These are phyloP conservation scores for Pachliopta kotzebuea DNA, from an alignment of 2,888 invertebrate genomes.

Conservation along the genomic window DNA sequence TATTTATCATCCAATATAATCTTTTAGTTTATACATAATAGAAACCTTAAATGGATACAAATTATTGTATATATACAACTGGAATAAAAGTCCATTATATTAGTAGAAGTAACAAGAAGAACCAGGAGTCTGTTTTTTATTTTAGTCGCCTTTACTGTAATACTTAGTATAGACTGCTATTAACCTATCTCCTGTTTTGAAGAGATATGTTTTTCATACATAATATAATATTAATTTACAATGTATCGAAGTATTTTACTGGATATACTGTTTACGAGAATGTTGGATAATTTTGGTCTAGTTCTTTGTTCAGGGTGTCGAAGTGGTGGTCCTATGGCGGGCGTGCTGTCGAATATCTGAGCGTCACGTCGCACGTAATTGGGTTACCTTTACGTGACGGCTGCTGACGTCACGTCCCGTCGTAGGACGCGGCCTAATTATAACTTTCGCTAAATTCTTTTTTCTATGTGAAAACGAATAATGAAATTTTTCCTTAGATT, in stretches of 20 bases:
- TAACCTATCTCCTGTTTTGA: too few species aligned
- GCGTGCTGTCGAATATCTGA: slow-evolving; percentile 64
- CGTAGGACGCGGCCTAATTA: slow-evolving; percentile 72
- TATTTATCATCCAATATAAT: too few species aligned
- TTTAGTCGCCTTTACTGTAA: too few species aligned
- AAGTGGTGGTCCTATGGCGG: slow-evolving; percentile 39
- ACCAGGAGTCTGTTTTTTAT: too few species aligned
- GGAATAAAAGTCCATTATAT: too few species aligned
- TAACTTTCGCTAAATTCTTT: slow-evolving; percentile 58
- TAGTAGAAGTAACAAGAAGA: too few species aligned
- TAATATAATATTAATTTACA: not conserved
- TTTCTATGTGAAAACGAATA: slow-evolving; percentile 27
- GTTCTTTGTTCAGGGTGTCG: not conserved
- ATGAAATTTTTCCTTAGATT: slow-evolving; percentile 9
- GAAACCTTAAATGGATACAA: too few species aligned
- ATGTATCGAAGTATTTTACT: not conserved
- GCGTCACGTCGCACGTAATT: slow-evolving; percentile 74
- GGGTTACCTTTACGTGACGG: slow-evolving; percentile 77
- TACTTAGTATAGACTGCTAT: too few species aligned
- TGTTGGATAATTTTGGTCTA: not conserved
- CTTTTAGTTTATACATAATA: too few species aligned
- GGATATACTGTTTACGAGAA: not conserved
- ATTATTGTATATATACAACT: too few species aligned
- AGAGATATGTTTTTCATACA: too few species aligned
- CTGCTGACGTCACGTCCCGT: slow-evolving; percentile 58